Conservation (phyloP, 2,888 invertebrate genomes). For the Dynastes grantii region DNA sequence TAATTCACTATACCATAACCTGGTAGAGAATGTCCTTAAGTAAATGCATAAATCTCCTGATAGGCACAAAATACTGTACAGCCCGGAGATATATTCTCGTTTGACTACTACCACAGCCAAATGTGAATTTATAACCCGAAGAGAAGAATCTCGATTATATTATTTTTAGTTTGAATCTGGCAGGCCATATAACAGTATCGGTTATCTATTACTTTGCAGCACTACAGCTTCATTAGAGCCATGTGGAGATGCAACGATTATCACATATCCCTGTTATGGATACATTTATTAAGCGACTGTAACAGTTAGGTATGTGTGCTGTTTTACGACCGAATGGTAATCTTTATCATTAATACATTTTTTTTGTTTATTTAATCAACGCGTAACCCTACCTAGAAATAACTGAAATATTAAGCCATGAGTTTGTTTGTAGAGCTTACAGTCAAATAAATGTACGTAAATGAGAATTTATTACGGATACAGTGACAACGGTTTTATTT, state of each 20-base stretch:
- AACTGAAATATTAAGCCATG: too few species aligned
- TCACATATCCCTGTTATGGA: slow-evolving; percentile 1
- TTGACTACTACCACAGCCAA: background rate
- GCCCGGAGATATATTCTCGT: background rate
- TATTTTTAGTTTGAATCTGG: slow-evolving; percentile 34
- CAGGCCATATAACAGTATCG: slow-evolving; percentile 17
- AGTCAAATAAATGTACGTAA: too few species aligned
- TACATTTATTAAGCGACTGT: slow-evolving; percentile 17
- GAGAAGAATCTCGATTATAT: slow-evolving; percentile 3
- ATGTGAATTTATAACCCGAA: background rate
- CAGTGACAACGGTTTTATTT: too few species aligned
- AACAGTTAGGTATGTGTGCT: slow-evolving; percentile 21
- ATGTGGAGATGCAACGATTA: slow-evolving; percentile 19
- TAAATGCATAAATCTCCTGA: background rate
- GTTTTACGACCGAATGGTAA: background rate
- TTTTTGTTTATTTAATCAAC: background rate
- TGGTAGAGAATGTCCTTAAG: background rate
- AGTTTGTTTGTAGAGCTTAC: too few species aligned
- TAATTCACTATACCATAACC: too few species aligned
- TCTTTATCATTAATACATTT: background rate
- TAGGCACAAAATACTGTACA: background rate
- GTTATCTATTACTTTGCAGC: slow-evolving; percentile 24
- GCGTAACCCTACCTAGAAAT: too few species aligned
- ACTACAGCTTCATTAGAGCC: slow-evolving; percentile 10
- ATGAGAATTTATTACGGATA: too few species aligned